A percentile compares a stretch with the other conserved stretches of the same genome.
phyloP scores from a whole-genome alignment of 2,113 vertebrate genomes.

The Stictonetta naevosa region DNA sequence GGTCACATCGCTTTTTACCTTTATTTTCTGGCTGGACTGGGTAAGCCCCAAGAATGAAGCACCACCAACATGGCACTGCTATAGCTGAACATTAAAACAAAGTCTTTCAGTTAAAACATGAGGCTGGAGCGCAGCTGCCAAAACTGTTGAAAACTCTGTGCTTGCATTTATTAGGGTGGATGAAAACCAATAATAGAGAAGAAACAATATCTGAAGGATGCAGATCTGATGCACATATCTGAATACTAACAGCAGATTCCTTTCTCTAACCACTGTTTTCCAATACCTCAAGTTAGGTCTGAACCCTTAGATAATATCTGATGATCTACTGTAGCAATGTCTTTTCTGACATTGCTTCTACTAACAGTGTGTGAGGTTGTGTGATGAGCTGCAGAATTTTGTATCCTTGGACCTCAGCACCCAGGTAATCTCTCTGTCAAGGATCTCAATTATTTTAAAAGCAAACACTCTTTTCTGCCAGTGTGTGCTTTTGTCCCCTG shows the following conservation, averaged over 20 bases:
- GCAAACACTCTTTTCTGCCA: neutral
- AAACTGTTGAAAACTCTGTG: neutral
- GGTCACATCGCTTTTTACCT: neutral
- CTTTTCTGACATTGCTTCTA: neutral
- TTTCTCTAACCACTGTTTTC: neutral
- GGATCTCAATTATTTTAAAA: neutral
- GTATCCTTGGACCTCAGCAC: neutral
- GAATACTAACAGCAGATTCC: neutral
- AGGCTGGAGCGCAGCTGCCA: neutral
- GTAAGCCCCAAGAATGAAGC: neutral
- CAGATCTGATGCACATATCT: neutral
- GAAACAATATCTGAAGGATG: neutral
- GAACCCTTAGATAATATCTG: neutral
- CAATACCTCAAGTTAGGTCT: neutral
- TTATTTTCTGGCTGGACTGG: neutral
- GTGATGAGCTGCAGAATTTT: neutral
- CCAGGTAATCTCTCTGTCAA: neutral
- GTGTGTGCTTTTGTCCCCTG: neutral
- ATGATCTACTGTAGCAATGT: too few relatives aligned
- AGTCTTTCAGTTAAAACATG: neutral
- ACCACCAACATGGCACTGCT: neutral
- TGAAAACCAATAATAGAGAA: too few relatives aligned
- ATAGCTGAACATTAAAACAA: neutral
- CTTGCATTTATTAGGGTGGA: neutral
- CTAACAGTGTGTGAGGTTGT: fast-evolving